These are phyloP conservation scores for Salmo trutta DNA, from an alignment of 2,797 vertebrate species.

Conservation along the genomic window DNA sequence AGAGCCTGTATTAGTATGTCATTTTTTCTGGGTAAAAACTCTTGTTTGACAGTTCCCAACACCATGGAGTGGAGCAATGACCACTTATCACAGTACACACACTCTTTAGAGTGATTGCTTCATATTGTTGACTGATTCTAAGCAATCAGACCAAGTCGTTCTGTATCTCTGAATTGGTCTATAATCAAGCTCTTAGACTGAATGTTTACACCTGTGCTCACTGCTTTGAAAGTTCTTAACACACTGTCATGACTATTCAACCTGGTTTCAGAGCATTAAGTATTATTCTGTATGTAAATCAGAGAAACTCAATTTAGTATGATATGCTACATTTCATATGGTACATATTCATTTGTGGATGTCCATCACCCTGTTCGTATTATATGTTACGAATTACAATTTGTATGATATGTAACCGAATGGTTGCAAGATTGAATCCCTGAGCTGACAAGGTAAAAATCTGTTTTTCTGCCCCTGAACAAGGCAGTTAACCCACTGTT, in stretches of 20 bases:
- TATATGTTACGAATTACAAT: too few species aligned
- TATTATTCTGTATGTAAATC: too few species aligned
- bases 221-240: background rate
- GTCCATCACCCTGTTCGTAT: too few species aligned
- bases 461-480: too few species aligned
- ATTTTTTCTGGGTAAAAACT: conserved; percentile 6
- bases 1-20: background rate
- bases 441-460: too few species aligned
- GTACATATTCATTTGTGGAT: too few species aligned
- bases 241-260: background rate
- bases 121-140: conserved; percentile 4
- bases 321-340: too few species aligned
- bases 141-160: background rate
- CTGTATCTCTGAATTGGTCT: background rate
- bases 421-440: too few species aligned
- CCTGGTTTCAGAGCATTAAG: too few species aligned
- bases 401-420: too few species aligned
- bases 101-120: background rate
- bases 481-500: too few species aligned
- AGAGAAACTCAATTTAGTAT: too few species aligned
- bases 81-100: background rate
- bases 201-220: background rate
- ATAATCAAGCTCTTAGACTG: background rate
- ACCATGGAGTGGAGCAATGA: background rate
- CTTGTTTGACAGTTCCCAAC: background rate